Evolutionary conservation across 2,888 invertebrate genomes (phyloP), one percentile per base, ranked within the genome.

Genomic region (Drosophila fungiperda): DNA sequence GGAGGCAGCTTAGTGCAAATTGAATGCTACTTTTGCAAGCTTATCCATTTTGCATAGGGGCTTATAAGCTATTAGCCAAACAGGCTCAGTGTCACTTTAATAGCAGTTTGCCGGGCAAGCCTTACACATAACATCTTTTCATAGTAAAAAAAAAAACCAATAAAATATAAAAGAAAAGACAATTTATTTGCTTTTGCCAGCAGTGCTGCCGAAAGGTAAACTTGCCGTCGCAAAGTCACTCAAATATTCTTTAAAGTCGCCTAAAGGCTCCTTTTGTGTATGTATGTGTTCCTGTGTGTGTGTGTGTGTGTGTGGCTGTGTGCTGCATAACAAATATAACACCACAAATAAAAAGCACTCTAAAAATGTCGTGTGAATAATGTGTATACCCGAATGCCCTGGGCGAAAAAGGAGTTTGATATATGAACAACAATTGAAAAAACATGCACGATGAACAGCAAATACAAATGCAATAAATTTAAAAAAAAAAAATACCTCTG

Each of bases 11-110:
- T 55, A 61, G 42, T 54, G 55, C 58, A 76, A 80, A 80, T 76
- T 67, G 72, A 80, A 71, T 79, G 66, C 50, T 70, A 63, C 50
- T 23, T 42, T 53, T 63, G 5, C 20, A 33, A 58, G 62, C 26
- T 42, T 36, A 50, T 23, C 61, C 26, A n/a, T 42, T 49, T 71
- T 53, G 40, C 62, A 72, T 67, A 40, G 60, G 49, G 17, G 59
- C 67, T 76, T 76, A 80, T 53, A 68, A 72, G 55, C 55, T 71
- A 66, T 58, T 67, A 61, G 66, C 38, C 50, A 66, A 66, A 42
- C 60, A 48, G 52, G 29, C 50, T 73, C 23, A 50, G 40, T 11
- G n/a, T 9, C 60, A 70, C 58, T 70, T 70, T 50, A 35, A 63
- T 40, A 29, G 52, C 38, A 23, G 29, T n/a, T 38, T 36, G 49